phyloP scores from a whole-genome alignment of 2,888 invertebrate genomes.

The Agelastica alni region DNA sequence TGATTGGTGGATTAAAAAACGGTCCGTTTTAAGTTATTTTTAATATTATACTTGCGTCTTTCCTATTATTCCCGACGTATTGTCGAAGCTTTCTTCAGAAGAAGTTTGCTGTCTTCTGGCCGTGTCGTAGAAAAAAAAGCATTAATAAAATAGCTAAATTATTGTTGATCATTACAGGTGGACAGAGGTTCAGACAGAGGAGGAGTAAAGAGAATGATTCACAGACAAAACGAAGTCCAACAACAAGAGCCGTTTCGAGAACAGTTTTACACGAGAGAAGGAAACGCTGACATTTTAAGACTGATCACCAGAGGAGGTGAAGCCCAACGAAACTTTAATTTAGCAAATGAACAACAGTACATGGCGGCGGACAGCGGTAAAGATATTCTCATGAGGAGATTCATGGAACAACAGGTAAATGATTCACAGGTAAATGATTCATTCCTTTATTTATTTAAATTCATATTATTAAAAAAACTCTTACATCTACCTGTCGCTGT shows the following conservation, averaged over 20 bases:
- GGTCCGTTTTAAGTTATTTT: no score
- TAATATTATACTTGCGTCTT: no score
- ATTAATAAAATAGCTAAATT: no score
- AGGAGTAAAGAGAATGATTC: conserved; percentile 41
- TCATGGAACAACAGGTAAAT: conserved; percentile 75
- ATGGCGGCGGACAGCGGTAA: conserved; percentile 73
- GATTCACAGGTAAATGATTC: conserved; percentile 35
- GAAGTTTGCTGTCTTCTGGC: no score
- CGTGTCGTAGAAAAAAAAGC: no score
- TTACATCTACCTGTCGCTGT: no score
- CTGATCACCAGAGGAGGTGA: conserved; percentile 68
- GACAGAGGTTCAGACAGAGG: conserved; percentile 74
- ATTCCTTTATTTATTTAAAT: no score
- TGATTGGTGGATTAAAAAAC: no score
- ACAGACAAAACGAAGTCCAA: conserved; percentile 41
- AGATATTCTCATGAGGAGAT: conserved; percentile 80
- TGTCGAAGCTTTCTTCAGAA: no score
- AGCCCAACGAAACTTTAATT: conserved; percentile 53
- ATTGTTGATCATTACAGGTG: conserved; percentile 55
- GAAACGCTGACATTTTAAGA: conserved; percentile 81
- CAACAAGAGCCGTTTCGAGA: conserved; percentile 57
- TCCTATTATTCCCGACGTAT: no score
- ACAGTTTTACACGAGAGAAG: conserved; percentile 80
- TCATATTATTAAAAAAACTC: no score
- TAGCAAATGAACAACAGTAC: conserved; percentile 54